Evolutionary conservation across 2,113 vertebrate genomes (phyloP).

Genomic region (Channa maculata): DNA sequence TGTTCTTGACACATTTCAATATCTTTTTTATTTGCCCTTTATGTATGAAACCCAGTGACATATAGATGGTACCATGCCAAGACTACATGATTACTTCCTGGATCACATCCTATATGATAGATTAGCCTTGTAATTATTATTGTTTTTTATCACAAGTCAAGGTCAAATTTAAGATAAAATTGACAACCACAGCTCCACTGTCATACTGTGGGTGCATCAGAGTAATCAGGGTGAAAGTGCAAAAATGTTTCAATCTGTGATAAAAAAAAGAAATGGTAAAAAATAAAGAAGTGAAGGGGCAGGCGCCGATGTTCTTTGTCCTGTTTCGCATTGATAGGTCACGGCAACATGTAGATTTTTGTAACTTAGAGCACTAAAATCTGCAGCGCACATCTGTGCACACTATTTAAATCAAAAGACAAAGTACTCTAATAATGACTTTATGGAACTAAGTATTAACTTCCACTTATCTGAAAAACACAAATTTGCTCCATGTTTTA

Average conservation of each 20-base stretch:
- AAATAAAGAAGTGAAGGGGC: slow-evolving; percentile 41
- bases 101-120: slow-evolving; percentile 29
- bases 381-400: not conserved
- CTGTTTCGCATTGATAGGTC: too few relatives aligned
- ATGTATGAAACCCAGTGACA: not conserved
- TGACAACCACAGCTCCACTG: not conserved
- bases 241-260: slow-evolving; percentile 27
- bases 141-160: slow-evolving; percentile 54
- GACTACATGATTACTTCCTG: not conserved
- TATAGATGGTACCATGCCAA: not conserved
- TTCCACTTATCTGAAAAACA: not conserved
- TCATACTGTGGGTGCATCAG: not conserved
- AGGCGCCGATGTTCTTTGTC: slow-evolving; percentile 14
- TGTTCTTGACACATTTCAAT: too few relatives aligned
- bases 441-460: not conserved
- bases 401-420: not conserved
- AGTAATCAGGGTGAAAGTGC: slow-evolving; percentile 49
- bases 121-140: slow-evolving; percentile 27
- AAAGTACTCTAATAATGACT: not conserved
- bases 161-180: slow-evolving; percentile 52
- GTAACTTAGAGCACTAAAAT: not conserved
- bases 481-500: not conserved
- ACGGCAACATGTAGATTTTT: too few relatives aligned
- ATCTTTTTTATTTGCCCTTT: too few relatives aligned
- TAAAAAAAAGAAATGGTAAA: slow-evolving; percentile 48